phyloP scores from a whole-genome alignment of 2,888 invertebrate species.

The Therioaphis trifolii region DNA sequence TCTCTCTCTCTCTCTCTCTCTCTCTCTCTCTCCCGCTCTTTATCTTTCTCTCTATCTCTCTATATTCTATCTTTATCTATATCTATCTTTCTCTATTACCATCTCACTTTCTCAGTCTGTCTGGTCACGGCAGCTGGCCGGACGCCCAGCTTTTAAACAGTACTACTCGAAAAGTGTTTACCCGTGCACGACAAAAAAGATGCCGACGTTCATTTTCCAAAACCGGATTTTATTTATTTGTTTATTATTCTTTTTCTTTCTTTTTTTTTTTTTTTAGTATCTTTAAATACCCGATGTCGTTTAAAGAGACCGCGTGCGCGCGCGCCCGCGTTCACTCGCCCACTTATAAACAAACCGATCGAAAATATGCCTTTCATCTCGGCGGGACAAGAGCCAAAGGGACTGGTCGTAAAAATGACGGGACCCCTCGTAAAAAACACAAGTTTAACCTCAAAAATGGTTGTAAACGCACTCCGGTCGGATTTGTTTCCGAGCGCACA shows the following conservation, averaged over 20 bases:
- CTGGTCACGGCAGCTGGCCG: neutral
- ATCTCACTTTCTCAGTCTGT: too few species aligned
- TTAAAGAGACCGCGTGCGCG: conserved; percentile 57
- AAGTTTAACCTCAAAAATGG: conserved; percentile 57
- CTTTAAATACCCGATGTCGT: conserved; percentile 28
- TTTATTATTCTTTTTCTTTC: neutral
- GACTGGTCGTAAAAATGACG: conserved; percentile 50
- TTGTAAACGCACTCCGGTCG: conserved; percentile 30
- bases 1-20: too few species aligned
- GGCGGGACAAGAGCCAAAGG: conserved; percentile 41
- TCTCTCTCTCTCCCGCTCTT: too few species aligned
- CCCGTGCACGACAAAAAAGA: conserved; percentile 15
- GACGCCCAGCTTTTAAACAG: conserved; percentile 12
- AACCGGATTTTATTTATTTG: conserved; percentile 41
- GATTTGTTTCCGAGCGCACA: conserved; percentile 23
- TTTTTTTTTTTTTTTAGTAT: too few species aligned
- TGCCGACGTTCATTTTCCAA: neutral
- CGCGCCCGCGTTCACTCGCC: too few species aligned
- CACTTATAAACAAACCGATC: conserved; percentile 48
- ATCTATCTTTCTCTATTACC: too few species aligned
- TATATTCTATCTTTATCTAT: too few species aligned
- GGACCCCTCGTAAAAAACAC: conserved; percentile 58
- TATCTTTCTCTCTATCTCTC: too few species aligned
- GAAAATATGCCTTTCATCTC: conserved; percentile 50
- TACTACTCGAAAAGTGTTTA: conserved; percentile 5